Evolutionary conservation across 2,888 invertebrate species (phyloP).

Genomic region (Andricus quercusramuli): DNA sequence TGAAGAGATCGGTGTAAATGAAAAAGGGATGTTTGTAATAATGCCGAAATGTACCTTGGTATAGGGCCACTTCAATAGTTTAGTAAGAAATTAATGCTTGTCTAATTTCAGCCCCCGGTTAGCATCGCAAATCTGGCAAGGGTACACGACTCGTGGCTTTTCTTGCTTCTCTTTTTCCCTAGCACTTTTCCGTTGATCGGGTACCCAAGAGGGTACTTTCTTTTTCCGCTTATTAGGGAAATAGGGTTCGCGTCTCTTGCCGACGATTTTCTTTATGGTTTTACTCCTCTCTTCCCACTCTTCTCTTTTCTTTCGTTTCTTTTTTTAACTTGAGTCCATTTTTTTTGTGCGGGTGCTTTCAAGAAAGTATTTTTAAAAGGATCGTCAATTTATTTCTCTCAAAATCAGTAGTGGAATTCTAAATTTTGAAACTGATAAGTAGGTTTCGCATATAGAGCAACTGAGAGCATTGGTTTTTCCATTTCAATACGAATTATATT

Average conservation of each 20-base stretch:
- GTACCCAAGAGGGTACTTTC: conserved; percentile 49
- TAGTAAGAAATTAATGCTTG: conserved; percentile 76
- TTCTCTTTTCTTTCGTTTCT: conserved; percentile 28
- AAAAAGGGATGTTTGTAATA: conserved; percentile 68
- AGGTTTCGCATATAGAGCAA: background rate
- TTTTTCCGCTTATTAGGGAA: conserved; percentile 63
- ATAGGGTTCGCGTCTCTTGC: conserved; percentile 56
- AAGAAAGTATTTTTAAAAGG: conserved; percentile 3
- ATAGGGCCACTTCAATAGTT: conserved; percentile 71
- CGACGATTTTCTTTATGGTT: conserved; percentile 30
- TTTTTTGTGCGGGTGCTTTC: background rate
- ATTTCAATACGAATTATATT: background rate
- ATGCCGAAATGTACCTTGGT: conserved; percentile 63
- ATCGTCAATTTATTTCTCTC: conserved; percentile 1
- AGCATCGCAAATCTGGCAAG: conserved; percentile 74
- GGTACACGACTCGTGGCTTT: conserved; percentile 54
- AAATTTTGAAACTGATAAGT: background rate
- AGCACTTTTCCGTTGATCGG: conserved; percentile 47
- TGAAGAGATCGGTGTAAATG: conserved; percentile 57
- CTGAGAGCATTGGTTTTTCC: background rate
- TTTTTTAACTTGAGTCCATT: conserved; percentile 27
- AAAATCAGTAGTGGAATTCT: background rate
- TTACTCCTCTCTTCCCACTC: conserved; percentile 47
- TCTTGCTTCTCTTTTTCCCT: conserved; percentile 52
- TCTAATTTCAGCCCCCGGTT: conserved; percentile 76